Base-by-base conservation (phyloP, 2,888 invertebrate species). In the Gonocerus acuteangulatus region DNA sequence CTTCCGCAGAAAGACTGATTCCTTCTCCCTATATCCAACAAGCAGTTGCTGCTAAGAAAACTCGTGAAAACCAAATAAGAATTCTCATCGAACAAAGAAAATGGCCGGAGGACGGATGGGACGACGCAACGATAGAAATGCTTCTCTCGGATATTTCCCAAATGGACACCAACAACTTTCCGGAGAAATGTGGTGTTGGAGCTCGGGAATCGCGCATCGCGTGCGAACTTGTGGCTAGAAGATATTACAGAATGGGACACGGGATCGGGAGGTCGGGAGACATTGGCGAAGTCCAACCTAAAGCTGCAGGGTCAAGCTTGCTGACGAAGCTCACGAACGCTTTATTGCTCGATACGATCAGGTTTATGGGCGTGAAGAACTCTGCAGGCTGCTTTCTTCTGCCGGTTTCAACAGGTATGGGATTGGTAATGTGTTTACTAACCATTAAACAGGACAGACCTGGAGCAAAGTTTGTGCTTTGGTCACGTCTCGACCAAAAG, bases 401-500 rank as follows among this genome's bases (percentile, higher is more conserved):
- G 27, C 89, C 89, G 21, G 80, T 87, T 78, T 87, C 89, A 23
- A 89, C 89, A 1, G 89, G 89, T 19, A 89, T 91, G 89, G 82
- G 84, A 57, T 72, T 91, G 64, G 80, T 82, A n/a, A 72, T 91
- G 48, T 85, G 85, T 70, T 79, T 91, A 76, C 73, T 85, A 62
- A 80, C 85, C 2, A 73, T 88, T 45, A 80, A 82, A 63, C 79
- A 81, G 66, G 74, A 76, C 64, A 76, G 83, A 66, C 84, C 85
- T 1, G 72, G 74, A 44, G 85, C 86, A 1, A 83, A 82, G 70
- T 87, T 84, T 73, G 86, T 91, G 6, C 73, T 90, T 3, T 90
- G 88, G 89, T 83, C 87, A 13, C 78, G 90, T 65, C 87, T 90
- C 66, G 90, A 90, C 76, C 90, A 90, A 72, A 91, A 90, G 72